Evolutionary conservation across 2,888 invertebrate genomes (phyloP).

Genomic region (Noctua janthina): DNA sequence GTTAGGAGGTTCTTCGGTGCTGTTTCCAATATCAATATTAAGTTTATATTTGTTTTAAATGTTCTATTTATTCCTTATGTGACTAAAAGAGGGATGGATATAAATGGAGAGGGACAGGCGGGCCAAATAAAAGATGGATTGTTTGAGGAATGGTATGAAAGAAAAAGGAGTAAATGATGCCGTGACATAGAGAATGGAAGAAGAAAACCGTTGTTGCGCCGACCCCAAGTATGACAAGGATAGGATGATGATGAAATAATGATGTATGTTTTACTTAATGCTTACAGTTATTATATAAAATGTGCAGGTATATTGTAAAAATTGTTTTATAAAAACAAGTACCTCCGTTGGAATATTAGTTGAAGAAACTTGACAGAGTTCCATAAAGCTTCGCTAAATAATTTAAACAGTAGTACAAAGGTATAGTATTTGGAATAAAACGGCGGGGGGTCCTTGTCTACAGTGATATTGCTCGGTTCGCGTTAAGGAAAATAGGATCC

Average conservation of each 20-base stretch:
- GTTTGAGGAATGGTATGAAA: not conserved
- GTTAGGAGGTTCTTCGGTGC: not conserved
- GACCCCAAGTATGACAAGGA: not conserved
- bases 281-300: not conserved
- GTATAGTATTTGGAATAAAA: not conserved
- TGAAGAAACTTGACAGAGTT: not conserved
- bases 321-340: not conserved
- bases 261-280: not conserved
- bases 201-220: not conserved
- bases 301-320: not conserved
- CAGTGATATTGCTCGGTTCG: not conserved
- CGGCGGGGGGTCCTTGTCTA: not conserved
- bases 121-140: not conserved
- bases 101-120: not conserved
- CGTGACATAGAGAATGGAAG: not conserved
- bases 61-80: not conserved
- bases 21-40: not conserved
- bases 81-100: not conserved
- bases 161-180: not conserved
- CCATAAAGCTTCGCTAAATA: not conserved
- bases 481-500: slow-evolving; percentile 7
- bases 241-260: not conserved
- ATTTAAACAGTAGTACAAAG: not conserved
- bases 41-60: not conserved
- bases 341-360: not conserved